Conservation (phyloP, 2,113 vertebrate species). For the Nothocercus nigrocapillus region DNA sequence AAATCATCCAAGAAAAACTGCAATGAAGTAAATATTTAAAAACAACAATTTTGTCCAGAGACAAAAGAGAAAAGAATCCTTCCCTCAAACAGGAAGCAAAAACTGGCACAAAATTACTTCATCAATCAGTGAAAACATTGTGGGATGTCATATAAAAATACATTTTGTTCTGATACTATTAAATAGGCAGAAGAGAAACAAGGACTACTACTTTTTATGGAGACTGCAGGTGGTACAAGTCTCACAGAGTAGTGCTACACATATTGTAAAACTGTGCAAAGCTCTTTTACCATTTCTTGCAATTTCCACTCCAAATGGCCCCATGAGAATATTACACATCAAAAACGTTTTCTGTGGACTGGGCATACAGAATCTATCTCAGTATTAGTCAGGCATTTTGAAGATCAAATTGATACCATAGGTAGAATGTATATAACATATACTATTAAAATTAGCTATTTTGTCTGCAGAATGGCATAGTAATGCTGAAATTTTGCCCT, state of each 20-base stretch:
- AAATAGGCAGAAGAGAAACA: background rate
- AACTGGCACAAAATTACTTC: background rate
- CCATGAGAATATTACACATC: background rate
- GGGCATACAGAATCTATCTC: background rate
- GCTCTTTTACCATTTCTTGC: background rate
- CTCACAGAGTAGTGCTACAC: background rate
- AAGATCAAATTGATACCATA: background rate
- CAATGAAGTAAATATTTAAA: slow-evolving; percentile 14
- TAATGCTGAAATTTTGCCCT: background rate
- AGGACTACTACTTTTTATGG: background rate
- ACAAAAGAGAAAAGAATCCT: background rate
- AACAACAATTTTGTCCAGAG: background rate
- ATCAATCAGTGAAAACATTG: background rate
- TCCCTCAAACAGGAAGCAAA: background rate
- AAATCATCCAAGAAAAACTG: background rate
- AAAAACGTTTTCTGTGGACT: background rate
- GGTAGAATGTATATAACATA: background rate
- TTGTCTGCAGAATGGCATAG: background rate
- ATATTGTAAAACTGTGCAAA: background rate
- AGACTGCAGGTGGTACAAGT: background rate
- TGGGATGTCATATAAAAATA: background rate
- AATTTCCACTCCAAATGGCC: background rate
- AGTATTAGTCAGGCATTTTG: background rate
- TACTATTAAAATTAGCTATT: background rate
- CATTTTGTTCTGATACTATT: background rate